Base-by-base conservation (phyloP, 2,797 vertebrate genomes). In the Tangara arthus region DNA sequence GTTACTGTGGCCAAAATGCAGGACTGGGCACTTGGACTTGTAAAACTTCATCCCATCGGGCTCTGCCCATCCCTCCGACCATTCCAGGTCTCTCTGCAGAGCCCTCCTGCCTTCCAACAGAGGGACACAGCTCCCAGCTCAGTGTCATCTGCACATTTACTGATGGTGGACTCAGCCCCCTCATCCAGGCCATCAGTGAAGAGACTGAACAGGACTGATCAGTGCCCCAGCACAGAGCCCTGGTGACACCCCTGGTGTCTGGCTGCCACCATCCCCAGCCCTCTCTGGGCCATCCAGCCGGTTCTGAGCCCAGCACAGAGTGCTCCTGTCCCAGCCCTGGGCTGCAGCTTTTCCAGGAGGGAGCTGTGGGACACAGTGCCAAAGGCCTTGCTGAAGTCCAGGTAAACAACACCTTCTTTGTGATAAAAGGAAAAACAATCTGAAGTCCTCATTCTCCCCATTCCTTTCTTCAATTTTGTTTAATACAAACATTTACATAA, bases 101-200 rank as follows among this genome's bases (percentile, higher is more conserved):
- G 57, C 30, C 30, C 11, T 37, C 56, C 14, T 11, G 0, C 15
- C 73, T 10, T 34, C 57, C 57, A 61, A 3, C 8, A 50, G 19
- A 34, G 3, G 0, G 3, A 61, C 23, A 50, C 35, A 39, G 0
- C 23, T 50, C 46, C 35, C 30, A 41, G 18, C 30, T 19, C 5
- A 1, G 35, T 18, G 46, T n/a, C 6, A 2, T 8, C 35, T 61
- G 18, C 35, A n/a, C 6, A 41, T 50, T n/a, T 8, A 42, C 73
- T 34, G 3, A 22, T 34, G 30, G 3, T 3, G 4, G 35, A 27
- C 7, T 28, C 46, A 22, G 12, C 8, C 2, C 24, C 18, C 72
- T 34, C 57, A 27, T 41, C 23, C 72, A 41, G 3, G 4, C 4
- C 8, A 17, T 17, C 18, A 42, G 0, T 22, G 1, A 28, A 41